Percentiles rank a stretch among this genome's conserved stretches.
Conservation (phyloP, 1,140 invertebrate species). For the Drosophila lini region DNA sequence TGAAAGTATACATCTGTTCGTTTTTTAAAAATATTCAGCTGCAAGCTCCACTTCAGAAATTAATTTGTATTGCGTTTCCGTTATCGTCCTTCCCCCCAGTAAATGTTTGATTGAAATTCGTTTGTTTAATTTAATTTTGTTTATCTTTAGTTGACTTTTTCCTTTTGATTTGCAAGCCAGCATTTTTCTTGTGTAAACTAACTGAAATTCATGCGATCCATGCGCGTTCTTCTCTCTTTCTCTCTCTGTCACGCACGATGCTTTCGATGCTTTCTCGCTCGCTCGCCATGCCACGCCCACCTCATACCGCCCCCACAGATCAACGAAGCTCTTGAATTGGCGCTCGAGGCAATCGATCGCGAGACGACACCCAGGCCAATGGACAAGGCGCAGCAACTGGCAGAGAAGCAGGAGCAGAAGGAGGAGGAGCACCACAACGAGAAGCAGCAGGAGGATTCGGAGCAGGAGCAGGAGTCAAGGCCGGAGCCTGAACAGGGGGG, state of each 20-base stretch:
- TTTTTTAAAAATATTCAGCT: not conserved
- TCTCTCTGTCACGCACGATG: conserved; percentile 43
- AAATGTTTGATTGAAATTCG: conserved; percentile 24
- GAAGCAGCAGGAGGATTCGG: conserved; percentile 17
- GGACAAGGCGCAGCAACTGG: conserved; percentile 45
- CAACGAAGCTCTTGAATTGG: conserved; percentile 87
- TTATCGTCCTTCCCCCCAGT: conserved; percentile 3
- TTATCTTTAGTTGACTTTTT: conserved; percentile 30
- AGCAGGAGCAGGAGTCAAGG: conserved; percentile 5
- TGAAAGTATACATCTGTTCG: not conserved
- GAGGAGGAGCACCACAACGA: conserved; percentile 23
- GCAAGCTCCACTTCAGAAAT: not conserved
- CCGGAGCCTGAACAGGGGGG: conserved; percentile 13
- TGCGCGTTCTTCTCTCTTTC: conserved; percentile 64
- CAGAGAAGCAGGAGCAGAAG: conserved; percentile 16
- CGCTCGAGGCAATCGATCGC: conserved; percentile 87
- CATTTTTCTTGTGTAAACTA: conserved; percentile 54
- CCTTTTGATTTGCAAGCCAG: conserved; percentile 53
- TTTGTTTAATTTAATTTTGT: conserved; percentile 34
- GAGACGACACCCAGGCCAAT: conserved; percentile 72
- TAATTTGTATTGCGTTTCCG: conserved; percentile 2
- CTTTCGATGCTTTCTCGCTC: conserved; percentile 56
- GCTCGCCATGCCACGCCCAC: conserved; percentile 44
- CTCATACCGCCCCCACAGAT: conserved; percentile 83
- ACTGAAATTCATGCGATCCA: conserved; percentile 66